These are phyloP conservation scores for Alcis repandata DNA, from an alignment of 2,888 invertebrate species.

Conservation along the genomic window DNA sequence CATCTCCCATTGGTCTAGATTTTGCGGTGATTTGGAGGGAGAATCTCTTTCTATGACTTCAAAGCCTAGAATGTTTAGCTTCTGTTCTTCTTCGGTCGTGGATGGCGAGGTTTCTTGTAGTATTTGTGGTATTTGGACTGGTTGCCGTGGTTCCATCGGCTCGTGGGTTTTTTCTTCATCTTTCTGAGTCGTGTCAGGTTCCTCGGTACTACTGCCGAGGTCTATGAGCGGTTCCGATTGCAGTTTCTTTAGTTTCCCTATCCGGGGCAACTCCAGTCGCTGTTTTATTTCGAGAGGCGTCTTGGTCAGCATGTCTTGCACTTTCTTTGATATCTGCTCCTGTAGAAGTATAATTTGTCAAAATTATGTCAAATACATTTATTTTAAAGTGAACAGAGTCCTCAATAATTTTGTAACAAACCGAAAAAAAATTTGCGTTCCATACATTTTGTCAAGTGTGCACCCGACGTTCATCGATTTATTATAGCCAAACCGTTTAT, in stretches of 20 bases:
- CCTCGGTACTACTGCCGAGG: slow-evolving; percentile 45
- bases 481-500: no score
- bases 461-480: no score
- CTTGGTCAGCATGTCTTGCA: slow-evolving; percentile 89
- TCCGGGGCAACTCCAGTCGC: slow-evolving; percentile 68
- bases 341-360: slow-evolving; percentile 64
- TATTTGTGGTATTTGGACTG: slow-evolving; percentile 38
- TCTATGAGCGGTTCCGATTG: slow-evolving; percentile 68
- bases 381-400: no score
- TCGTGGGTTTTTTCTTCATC: slow-evolving; percentile 7
- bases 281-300: slow-evolving; percentile 89
- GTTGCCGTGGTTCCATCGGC: not conserved
- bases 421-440: no score
- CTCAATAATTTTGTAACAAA: no score
- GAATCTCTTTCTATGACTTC: slow-evolving; percentile 70
- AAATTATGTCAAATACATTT: not conserved
- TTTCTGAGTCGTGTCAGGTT: slow-evolving; percentile 27
- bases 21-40: slow-evolving; percentile 68
- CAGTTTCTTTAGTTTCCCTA: slow-evolving; percentile 67
- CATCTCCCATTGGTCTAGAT: slow-evolving; percentile 69
- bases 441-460: no score
- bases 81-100: slow-evolving; percentile 47
- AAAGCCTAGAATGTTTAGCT: slow-evolving; percentile 71
- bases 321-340: slow-evolving; percentile 91
- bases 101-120: slow-evolving; percentile 29